Conservation (phyloP, 2,888 invertebrate genomes). For the Raillietiella orientalis region DNA sequence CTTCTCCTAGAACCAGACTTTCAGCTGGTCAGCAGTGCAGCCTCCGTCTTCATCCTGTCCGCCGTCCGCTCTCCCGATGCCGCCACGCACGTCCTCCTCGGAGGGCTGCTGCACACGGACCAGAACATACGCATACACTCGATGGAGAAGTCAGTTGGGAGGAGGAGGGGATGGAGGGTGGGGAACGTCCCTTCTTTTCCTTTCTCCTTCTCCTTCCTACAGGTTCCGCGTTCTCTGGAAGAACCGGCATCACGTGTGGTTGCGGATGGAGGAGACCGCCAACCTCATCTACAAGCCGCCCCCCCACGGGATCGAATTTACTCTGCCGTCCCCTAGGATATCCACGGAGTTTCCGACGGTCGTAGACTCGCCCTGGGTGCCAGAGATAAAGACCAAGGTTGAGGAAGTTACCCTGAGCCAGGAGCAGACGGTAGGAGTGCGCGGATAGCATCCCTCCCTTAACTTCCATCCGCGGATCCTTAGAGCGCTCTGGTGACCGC, state of each 20-base stretch:
- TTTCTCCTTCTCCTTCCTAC: not conserved
- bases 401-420: slow-evolving; percentile 96
- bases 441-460: no score
- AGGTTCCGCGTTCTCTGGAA: slow-evolving; percentile 88
- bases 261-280: slow-evolving; percentile 93
- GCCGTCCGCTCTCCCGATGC: slow-evolving; percentile 71
- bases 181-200: no score
- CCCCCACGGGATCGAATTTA: slow-evolving; percentile 96
- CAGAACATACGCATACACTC: slow-evolving; percentile 13
- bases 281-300: slow-evolving; percentile 88
- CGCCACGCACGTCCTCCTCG: slow-evolving; percentile 60
- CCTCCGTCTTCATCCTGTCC: slow-evolving; percentile 63
- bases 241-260: slow-evolving; percentile 91
- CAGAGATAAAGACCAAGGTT: slow-evolving; percentile 87
- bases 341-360: slow-evolving; percentile 78
- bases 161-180: not conserved
- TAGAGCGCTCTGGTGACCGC: slow-evolving; percentile 63
- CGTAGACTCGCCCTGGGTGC: slow-evolving; percentile 96
- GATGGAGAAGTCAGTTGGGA: not conserved
- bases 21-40: slow-evolving; percentile 25
- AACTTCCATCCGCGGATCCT: no score
- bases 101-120: slow-evolving; percentile 50
- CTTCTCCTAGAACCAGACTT: slow-evolving; percentile 60
- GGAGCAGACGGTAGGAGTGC: slow-evolving; percentile 42
- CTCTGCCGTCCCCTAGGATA: slow-evolving; percentile 90